phyloP scores from a whole-genome alignment of 2,888 invertebrate species.

The Tuta absoluta region DNA sequence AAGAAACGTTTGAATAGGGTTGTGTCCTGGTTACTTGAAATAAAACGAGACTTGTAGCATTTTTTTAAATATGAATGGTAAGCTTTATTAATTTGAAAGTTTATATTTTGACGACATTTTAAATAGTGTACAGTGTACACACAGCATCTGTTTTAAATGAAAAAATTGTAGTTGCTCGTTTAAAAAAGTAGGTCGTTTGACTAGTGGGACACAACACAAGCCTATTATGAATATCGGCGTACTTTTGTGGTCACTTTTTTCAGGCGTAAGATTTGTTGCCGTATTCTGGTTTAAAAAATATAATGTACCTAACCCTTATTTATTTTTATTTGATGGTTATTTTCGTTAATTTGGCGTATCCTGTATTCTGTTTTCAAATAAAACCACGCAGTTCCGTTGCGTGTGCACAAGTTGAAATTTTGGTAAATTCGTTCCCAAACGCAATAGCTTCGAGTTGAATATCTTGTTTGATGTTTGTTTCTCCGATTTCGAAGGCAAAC shows the following conservation, averaged over 20 bases:
- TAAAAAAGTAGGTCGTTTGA: no score
- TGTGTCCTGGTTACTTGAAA: no score
- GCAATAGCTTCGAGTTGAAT: conserved; percentile 35
- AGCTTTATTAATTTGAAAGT: no score
- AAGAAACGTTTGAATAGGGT: background rate
- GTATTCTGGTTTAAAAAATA: background rate
- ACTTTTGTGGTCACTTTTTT: background rate
- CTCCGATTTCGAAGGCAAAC: conserved; percentile 35
- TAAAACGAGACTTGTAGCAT: no score
- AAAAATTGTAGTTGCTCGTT: no score
- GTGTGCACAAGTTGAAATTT: background rate
- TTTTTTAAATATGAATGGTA: no score
- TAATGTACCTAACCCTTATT: no score
- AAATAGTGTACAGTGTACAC: no score
- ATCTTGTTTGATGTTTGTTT: conserved; percentile 39
- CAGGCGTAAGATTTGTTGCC: background rate
- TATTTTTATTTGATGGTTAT: background rate
- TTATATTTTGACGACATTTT: no score
- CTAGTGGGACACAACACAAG: no score
- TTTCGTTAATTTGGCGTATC: background rate
- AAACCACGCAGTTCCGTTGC: background rate
- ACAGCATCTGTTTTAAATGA: no score
- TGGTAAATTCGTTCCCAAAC: background rate
- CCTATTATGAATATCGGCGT: background rate
- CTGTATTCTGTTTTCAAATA: background rate